These are phyloP conservation scores for Typhlichthys eigenmanni DNA, from an alignment of 2,797 vertebrate genomes.

Conservation along the genomic window DNA sequence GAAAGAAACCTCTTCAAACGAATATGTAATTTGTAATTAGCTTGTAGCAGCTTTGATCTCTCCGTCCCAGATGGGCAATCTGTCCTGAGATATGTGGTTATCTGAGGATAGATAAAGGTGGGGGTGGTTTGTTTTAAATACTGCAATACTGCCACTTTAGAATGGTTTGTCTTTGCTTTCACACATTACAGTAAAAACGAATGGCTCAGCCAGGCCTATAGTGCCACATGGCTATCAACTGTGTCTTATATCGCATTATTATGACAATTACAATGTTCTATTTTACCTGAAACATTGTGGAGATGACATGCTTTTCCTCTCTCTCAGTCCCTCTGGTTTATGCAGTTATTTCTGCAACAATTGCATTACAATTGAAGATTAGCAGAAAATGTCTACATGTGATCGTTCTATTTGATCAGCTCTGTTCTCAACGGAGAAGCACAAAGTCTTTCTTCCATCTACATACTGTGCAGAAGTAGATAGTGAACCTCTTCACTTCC, in stretches of 20 bases:
- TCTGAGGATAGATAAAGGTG: constrained; percentile 58
- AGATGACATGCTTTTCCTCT: no score
- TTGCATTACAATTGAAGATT: constrained; percentile 30
- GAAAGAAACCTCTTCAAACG: no score
- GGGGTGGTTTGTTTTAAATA: constrained; percentile 20
- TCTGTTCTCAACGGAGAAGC: constrained; percentile 31
- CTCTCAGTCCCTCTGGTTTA: no score
- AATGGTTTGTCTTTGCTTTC: constrained; percentile 57
- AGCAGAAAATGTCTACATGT: constrained; percentile 41
- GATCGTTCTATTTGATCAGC: constrained; percentile 54
- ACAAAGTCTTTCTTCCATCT: constrained; percentile 7
- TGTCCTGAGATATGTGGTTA: constrained; percentile 45
- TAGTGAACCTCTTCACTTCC: constrained; percentile 32
- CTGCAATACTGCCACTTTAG: constrained; percentile 28
- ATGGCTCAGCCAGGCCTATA: constrained; percentile 47
- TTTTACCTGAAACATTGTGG: no score
- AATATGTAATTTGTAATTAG: no score
- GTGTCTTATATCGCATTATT: constrained; percentile 16
- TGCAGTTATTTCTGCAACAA: constrained; percentile 26
- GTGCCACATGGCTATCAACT: constrained; percentile 56
- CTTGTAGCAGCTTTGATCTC: constrained; percentile 51
- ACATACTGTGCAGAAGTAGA: constrained; percentile 20
- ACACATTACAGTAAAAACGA: constrained; percentile 48
- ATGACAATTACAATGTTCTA: neutral
- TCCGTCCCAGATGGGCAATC: constrained; percentile 54